Evolutionary conservation across 2,797 vertebrate genomes (phyloP), one percentile per base, ranked within the genome.

Genomic region (Halcyon badia): DNA sequence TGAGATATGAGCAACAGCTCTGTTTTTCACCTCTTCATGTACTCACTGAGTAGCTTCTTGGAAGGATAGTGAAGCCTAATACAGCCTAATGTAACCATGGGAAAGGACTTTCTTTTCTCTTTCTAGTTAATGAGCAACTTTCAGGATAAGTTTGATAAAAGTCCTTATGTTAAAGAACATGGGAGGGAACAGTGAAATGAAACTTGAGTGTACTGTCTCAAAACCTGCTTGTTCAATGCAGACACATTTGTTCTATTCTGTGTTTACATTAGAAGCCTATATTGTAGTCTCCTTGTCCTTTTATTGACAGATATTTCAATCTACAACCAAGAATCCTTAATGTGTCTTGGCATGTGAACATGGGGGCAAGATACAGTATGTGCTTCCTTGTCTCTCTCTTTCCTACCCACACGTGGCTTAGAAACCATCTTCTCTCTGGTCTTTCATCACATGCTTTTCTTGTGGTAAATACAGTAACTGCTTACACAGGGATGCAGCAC

Each of bases 51-150:
- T 57, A 87, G 44, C 51, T 83, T 85, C 60, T 71, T 81, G 39
- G 42, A 65, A 71, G 51, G 62, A 54, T 4, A 90, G 70, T 70
- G 39, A 51, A 70, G 57, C 18, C 35, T 82, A 73, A 92, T 42
- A 92, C 33, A 56, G 24, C 39, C 20, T 35, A 88, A 66, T 64
- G 65, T 15, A 90, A 83, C 22, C 17, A 87, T 51, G 54, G 72
- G 39, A 92, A 97, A 77, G 14, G 5, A 68, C 17, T 72, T 94
- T n/a, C 41, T 66, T 82, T 93, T 64, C 71, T 57, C 49, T 91
- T 95, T 39, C 31, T 87, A 33, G 83, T 96, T 95, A 97, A 93
- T 69, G 12, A 77, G 31, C 61, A 94, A 75, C 62, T 94, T 83
- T 79, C 37, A 61, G 33, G 18, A 13, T 51, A 64, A 72, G 39